These are phyloP conservation scores for Xenops minutus DNA, from an alignment of 2,797 vertebrate genomes.

Conservation along the genomic window DNA sequence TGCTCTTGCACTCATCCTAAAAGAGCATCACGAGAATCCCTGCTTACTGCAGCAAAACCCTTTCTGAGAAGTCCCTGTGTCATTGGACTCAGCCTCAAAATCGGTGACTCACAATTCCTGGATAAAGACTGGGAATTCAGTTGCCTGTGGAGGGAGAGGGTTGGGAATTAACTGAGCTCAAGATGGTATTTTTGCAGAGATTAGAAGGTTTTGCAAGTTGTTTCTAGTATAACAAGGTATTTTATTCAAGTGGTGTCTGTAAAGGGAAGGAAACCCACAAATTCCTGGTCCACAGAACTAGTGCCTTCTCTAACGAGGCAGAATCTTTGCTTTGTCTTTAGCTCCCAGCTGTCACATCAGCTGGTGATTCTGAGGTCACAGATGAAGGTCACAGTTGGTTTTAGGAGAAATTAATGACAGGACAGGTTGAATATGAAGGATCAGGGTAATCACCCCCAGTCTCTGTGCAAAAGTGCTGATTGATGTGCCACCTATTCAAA, in stretches of 20 bases:
- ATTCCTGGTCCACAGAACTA: neutral
- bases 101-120: neutral
- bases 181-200: neutral
- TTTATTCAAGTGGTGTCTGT: rapidly evolving
- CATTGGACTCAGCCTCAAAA: neutral
- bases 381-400: neutral
- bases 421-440: neutral
- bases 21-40: neutral
- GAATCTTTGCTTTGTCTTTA: neutral
- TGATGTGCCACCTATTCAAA: neutral
- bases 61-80: neutral
- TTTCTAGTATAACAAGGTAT: neutral
- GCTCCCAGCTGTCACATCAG: neutral
- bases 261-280: neutral
- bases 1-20: neutral
- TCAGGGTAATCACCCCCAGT: neutral
- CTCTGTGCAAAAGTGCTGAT: neutral
- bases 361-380: neutral
- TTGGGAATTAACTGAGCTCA: neutral
- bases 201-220: neutral
- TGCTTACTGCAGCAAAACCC: neutral
- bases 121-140: neutral
- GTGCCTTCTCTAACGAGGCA: rapidly evolving
- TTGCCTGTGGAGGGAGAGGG: rapidly evolving
- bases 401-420: neutral